A percentile compares a stretch with the other conserved stretches of the same genome.
Evolutionary conservation across 2,888 invertebrate genomes (phyloP).

Genomic region (Drosophila falleni): DNA sequence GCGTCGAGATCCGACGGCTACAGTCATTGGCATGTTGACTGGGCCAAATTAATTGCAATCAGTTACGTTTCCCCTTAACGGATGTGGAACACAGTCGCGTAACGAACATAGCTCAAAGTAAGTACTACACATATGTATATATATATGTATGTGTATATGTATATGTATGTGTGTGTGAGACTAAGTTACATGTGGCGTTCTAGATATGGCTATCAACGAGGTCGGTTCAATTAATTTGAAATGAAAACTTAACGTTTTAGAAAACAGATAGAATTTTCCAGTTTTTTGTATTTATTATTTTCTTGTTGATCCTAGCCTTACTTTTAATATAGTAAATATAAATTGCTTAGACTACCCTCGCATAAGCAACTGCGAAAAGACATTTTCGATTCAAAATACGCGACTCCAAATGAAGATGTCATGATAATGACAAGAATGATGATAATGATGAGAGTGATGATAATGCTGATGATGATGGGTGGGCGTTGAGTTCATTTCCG

Average conservation of each 20-base stretch:
- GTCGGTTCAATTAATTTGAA: conserved; percentile 14
- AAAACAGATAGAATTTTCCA: background rate
- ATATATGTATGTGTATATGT: background rate
- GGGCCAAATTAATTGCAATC: conserved; percentile 80
- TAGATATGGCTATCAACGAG: conserved; percentile 11
- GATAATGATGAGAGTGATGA: conserved; percentile 2
- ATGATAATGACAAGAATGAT: conserved; percentile 3
- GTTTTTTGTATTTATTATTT: background rate
- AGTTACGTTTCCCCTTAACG: conserved; percentile 70
- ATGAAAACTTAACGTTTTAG: background rate
- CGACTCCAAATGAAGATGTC: conserved; percentile 14
- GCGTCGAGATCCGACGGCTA: conserved; percentile 17
- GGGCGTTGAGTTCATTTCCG: conserved; percentile 54
- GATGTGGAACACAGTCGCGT: conserved; percentile 62
- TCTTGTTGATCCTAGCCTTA: background rate
- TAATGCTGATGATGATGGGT: conserved; percentile 19
- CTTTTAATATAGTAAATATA: background rate
- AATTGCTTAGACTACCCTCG: conserved; percentile 5
- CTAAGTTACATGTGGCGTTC: background rate
- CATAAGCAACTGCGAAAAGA: conserved; percentile 3
- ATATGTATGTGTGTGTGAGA: conserved; percentile 3
- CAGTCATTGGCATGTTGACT: conserved; percentile 73
- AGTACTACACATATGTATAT: background rate
- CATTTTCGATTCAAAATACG: conserved; percentile 17
- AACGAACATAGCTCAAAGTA: conserved; percentile 21